Base-by-base conservation (phyloP, 2,113 vertebrate species). In the Leucosticte australis region DNA sequence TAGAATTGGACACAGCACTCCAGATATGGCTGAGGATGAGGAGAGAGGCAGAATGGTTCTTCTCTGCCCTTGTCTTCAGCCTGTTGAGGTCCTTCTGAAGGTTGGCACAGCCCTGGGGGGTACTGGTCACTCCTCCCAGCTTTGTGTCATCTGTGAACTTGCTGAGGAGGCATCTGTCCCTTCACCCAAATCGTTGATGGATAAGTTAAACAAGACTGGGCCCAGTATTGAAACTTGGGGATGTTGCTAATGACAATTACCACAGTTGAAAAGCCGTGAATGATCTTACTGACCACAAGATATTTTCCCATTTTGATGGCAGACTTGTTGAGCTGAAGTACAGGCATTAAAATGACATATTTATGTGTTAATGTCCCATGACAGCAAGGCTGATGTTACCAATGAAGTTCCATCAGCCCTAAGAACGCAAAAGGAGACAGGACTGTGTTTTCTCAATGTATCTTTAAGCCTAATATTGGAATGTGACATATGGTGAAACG, bases 311-410 rank as follows among this genome's bases (percentile, higher is more conserved):
- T 79, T 90, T 76, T 47, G 44, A 12, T 79, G 42, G 8, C 20
- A 13, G 6, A 15, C 20, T 31, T 0, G 0, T 44, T 88, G 30
- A 77, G 39, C 31, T 88, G 46, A 49, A 44, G 4, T 73, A 28
- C 35, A 64, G 46, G 11, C 47, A 23, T 27, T 69, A 41, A 65
- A 53, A 30, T 84, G 10, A 22, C 8, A 14, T 23, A 16, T 35
- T 42, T 80, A 18, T 2, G 1, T 39, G 19, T 68, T 46, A n/a
- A 30, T 41, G 44, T 83, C 56, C 42, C 33, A 3, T 73, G 59
- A 62, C 8, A 85, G 7, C 14, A 11, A 27, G 33, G 30, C 11
- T 60, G 44, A 59, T 67, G 30, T 81, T 78, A 70, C 15, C 47
- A 67, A 2, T 63, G 15, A 77, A 75, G 18, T 71, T 35, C 28